Evolutionary conservation across 1,140 invertebrate species (phyloP), one percentile per base, ranked within the genome.

Genomic region (Drosophila parabipectinata): DNA sequence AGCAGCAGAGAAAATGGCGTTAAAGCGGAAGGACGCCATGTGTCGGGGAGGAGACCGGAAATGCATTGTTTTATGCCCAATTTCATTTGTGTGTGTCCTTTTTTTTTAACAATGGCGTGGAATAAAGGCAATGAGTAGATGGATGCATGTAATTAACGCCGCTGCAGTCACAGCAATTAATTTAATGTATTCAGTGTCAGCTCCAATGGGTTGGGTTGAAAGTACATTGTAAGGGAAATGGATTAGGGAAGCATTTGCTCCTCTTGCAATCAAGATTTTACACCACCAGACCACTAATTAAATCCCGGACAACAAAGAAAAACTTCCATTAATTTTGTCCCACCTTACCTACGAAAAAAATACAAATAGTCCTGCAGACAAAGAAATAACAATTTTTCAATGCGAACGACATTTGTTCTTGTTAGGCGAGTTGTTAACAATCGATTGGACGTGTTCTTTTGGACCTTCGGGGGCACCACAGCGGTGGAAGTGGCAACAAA

Each of bases 61-160:
- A 73, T 88, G 83, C 83, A 87, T 87, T 87, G 83, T 87, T 87
- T 79, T 69, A 87, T 77, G 83, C 66, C 75, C 83, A 79, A 87
- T 88, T 87, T 83, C 79, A 87, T 88, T 79, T 66, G 54, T 44
- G 57, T 54, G 72, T 82, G 41, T 14, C 79, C 8, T 72, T 76
- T 83, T 82, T 9, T 44, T 44, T 44, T 10, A 37, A 51, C 28
- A 15, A 28, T 32, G 15, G 60, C 24, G 56, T 7, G n/a, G 44
- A 12, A 26, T 28, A 28, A 47, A 39, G 37, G 41, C 2, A 52
- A 32, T 9, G 39, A 15, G 32, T 50, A 15, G 28, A 9, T 51
- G 21, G 39, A 37, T 47, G 54, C 62, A 58, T 85, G 75, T 71
- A 79, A 84, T 84, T 80, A 87, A 77, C 64, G 82, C 55, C 54